A percentile compares a stretch with the other conserved stretches of the same genome.
Evolutionary conservation across 2,113 vertebrate genomes (phyloP).

Genomic region (Cololabis saira): DNA sequence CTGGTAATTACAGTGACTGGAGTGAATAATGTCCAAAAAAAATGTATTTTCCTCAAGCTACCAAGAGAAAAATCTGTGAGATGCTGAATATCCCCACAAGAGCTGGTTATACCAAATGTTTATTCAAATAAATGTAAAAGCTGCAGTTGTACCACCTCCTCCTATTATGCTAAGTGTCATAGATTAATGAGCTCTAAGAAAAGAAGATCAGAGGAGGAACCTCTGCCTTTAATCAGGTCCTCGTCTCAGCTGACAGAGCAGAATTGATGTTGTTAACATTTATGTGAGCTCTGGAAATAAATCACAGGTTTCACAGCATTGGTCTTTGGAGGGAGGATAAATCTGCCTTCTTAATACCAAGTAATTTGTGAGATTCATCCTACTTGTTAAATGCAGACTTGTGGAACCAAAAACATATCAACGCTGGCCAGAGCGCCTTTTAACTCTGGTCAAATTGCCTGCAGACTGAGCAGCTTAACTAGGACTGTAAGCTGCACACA

Average conservation of each 20-base stretch:
- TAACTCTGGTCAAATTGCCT: constrained; percentile 18
- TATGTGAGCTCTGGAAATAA: background rate
- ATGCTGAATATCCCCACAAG: too few relatives aligned
- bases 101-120: too few relatives aligned
- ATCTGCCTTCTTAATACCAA: background rate
- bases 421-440: constrained; percentile 2
- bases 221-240: too few relatives aligned
- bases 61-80: too few relatives aligned
- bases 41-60: too few relatives aligned
- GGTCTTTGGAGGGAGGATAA: background rate
- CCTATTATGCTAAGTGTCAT: too few relatives aligned
- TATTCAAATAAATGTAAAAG: too few relatives aligned
- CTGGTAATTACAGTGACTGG: too few relatives aligned
- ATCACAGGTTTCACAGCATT: background rate
- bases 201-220: too few relatives aligned
- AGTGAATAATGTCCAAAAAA: too few relatives aligned
- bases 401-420: background rate
- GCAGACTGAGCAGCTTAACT: constrained; percentile 13
- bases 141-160: too few relatives aligned
- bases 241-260: background rate
- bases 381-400: background rate
- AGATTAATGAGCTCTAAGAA: too few relatives aligned
- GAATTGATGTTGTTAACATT: constrained; percentile 15
- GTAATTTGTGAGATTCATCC: constrained; percentile 6
- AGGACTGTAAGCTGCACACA: background rate